These are phyloP conservation scores for Leucania comma DNA, from an alignment of 2,888 invertebrate genomes.

Conservation along the genomic window DNA sequence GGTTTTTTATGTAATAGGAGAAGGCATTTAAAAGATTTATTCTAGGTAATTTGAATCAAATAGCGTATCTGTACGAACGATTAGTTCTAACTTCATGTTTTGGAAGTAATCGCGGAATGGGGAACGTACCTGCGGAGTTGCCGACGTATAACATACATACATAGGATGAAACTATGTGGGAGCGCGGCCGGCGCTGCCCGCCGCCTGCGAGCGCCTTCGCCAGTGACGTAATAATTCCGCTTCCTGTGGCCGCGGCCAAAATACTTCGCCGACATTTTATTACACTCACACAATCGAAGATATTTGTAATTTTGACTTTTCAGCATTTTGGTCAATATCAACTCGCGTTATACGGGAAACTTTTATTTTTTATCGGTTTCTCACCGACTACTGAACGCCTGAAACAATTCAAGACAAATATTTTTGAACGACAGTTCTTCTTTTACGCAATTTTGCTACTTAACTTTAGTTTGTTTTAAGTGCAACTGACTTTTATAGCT, in stretches of 20 bases:
- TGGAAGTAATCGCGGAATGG: slow-evolving; percentile 45
- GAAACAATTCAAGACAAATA: slow-evolving; percentile 40
- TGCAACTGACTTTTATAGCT: slow-evolving; percentile 9
- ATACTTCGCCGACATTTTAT: slow-evolving; percentile 62
- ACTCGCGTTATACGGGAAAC: slow-evolving; percentile 37
- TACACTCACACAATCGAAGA: slow-evolving; percentile 56
- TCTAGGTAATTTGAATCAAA: slow-evolving; percentile 3
- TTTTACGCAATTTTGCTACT: slow-evolving; percentile 30
- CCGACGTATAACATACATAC: slow-evolving; percentile 19
- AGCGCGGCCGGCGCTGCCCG: slow-evolving; percentile 13
- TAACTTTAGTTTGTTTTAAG: slow-evolving; percentile 24
- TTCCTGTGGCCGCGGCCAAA: slow-evolving; percentile 43
- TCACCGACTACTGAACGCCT: slow-evolving; percentile 28
- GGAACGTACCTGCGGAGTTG: slow-evolving; percentile 34
- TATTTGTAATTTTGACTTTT: slow-evolving; percentile 61
- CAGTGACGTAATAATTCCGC: slow-evolving; percentile 58
- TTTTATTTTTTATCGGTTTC: slow-evolving; percentile 55
- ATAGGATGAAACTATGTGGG: slow-evolving; percentile 42
- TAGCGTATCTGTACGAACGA: slow-evolving; percentile 3
- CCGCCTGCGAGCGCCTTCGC: slow-evolving; percentile 17
- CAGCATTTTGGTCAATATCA: slow-evolving; percentile 47
- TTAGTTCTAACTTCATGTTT: slow-evolving; percentile 38
- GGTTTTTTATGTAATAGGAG: not conserved
- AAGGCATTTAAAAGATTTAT: slow-evolving; percentile 10
- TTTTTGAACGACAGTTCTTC: slow-evolving; percentile 37